phyloP scores from a whole-genome alignment of 2,888 invertebrate genomes.

The Tipula lateralis region DNA sequence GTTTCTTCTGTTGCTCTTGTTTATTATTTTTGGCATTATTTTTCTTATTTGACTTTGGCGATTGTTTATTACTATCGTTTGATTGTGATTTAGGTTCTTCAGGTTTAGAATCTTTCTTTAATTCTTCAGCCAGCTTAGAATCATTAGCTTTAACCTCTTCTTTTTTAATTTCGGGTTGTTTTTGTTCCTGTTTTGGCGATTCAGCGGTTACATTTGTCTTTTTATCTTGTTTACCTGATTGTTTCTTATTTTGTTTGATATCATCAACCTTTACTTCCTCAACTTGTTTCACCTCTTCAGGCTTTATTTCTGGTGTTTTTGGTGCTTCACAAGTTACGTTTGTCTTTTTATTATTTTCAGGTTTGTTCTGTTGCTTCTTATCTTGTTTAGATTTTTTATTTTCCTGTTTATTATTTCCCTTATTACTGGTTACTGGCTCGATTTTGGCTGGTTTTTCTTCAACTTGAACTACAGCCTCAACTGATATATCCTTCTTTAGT shows the following conservation, averaged over 20 bases:
- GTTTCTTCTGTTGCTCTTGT: not conserved
- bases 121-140: not conserved
- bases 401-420: not conserved
- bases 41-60: constrained; percentile 3
- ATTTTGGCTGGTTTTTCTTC: not conserved
- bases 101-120: not conserved
- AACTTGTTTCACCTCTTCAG: not conserved
- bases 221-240: not conserved
- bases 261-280: not conserved
- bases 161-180: not conserved
- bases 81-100: not conserved
- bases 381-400: not conserved
- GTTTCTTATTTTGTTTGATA: not conserved
- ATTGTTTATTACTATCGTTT: not conserved
- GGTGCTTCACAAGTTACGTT: not conserved
- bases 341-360: not conserved
- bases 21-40: not conserved
- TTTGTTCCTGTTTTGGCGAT: not conserved
- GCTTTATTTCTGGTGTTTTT: not conserved
- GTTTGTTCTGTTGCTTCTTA: not conserved
- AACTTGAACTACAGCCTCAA: not conserved
- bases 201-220: not conserved
- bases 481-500: not conserved
- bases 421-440: not conserved
- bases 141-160: not conserved